Evolutionary conservation across 1,140 invertebrate species (phyloP), one percentile per base, ranked within the genome.

Genomic region (Dendroctonus ponderosae): DNA sequence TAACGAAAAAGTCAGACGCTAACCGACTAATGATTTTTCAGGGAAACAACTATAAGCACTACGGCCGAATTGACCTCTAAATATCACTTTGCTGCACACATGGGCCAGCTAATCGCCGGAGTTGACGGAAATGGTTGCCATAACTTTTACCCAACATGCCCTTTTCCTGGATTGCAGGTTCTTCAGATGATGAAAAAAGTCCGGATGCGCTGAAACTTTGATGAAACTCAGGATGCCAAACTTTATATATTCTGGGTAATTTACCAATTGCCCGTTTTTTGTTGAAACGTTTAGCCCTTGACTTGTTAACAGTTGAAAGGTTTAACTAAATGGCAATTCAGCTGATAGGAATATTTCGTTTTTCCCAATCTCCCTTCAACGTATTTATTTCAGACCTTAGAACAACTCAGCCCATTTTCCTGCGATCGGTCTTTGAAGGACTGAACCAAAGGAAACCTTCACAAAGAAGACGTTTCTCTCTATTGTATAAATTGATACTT

Each of bases 31-130:
- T 60, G 48, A 59, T 66, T 67, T 56, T 70, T 74, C 69, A 78
- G 76, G 56, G 76, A 78, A 40, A 78, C 75, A 54, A 76, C 77
- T 52, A 77, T 70, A 54, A 74, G 74, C 62, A 76, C 76, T 62
- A 77, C 76, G 69, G 73, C 76, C 7, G 72, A 76, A 60, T 68
- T 88, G 37, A 83, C 88, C 0, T 90, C 89, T 26, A 87, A 86
- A 72, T 91, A 90, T 78, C 89, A 91, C 76, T 91, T 90, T 76
- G 89, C 89, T 0, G 89, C 89, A 6, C 90, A 91, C 75, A 91
- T 91, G 89, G 90, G 90, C 59, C 89, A 91, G 79, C 78, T 91
- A 50, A 86, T 91, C 46, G 81, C 86, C 41, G 87, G 86, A 8
- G 78, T 89, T 7, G 87, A 89, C 72, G 86, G 86, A 70, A 85